Evolutionary conservation across 2,113 vertebrate species (phyloP).

Genomic region (Scytalopus superciliaris): DNA sequence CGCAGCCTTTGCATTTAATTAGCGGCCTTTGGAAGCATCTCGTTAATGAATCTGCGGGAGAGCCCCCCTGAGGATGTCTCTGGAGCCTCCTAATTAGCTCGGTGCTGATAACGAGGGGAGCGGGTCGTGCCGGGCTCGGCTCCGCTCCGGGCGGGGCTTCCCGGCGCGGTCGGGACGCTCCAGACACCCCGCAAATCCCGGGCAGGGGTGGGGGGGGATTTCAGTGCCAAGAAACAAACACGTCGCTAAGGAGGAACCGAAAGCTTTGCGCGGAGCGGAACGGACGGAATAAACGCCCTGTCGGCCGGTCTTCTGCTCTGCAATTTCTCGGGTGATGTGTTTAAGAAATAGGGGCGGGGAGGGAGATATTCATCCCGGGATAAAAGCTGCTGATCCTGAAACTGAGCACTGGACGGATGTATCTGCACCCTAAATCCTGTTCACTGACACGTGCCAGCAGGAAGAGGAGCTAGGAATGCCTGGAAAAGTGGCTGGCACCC

Average conservation of each 20-base stretch:
- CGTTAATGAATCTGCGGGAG: not conserved
- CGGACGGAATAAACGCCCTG: too few species aligned
- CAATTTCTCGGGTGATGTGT: not conserved
- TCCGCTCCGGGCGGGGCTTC: not conserved
- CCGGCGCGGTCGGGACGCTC: not conserved
- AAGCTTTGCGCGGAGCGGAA: not conserved
- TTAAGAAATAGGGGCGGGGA: accelerated
- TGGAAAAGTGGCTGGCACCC: not conserved
- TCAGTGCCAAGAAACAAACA: not conserved
- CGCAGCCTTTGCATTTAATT: not conserved
- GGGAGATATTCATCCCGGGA: not conserved
- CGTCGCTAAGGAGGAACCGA: not conserved
- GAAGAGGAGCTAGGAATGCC: not conserved
- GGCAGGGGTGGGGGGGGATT: too few species aligned
- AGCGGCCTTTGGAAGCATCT: not conserved
- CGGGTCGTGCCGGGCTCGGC: not conserved
- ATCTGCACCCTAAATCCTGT: not conserved
- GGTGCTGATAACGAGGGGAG: not conserved
- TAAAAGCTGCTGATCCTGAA: not conserved
- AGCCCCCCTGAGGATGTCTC: not conserved
- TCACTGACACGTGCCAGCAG: not conserved
- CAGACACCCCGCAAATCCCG: not conserved
- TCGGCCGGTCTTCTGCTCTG: not conserved
- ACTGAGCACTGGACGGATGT: not conserved
- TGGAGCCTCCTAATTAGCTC: not conserved